phyloP scores from a whole-genome alignment of 2,888 invertebrate genomes.

The Poecilobothrus nobilitatus region DNA sequence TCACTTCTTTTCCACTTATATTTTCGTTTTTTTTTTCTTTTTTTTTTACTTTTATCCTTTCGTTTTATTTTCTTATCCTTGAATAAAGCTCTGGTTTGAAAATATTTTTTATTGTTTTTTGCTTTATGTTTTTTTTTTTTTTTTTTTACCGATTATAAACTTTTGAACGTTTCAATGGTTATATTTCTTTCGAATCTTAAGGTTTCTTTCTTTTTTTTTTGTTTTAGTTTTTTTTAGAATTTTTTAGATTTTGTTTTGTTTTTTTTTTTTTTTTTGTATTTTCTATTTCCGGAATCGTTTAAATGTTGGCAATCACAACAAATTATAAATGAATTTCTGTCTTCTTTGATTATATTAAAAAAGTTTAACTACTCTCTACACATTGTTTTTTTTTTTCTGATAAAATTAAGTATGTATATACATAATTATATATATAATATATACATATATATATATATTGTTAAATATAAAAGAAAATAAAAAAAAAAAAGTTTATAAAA shows the following conservation, averaged over 20 bases:
- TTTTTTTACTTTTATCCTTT: conserved; percentile 11
- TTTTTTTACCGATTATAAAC: conserved; percentile 36
- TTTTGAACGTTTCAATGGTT: conserved; percentile 28
- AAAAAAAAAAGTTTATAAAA: too few relatives aligned
- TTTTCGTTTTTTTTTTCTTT: conserved; percentile 11
- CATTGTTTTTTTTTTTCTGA: too few relatives aligned
- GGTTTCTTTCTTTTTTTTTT: too few relatives aligned
- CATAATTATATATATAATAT: too few relatives aligned
- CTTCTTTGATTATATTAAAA: background rate
- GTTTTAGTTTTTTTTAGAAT: conserved; percentile 13
- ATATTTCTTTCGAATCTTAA: conserved; percentile 5
- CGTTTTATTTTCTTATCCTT: background rate
- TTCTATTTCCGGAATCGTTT: conserved; percentile 5
- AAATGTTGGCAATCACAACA: conserved; percentile 10
- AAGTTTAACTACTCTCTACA: too few relatives aligned
- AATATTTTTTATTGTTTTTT: conserved; percentile 17
- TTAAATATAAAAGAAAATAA: too few relatives aligned
- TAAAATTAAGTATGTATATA: too few relatives aligned
- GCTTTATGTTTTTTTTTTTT: conserved; percentile 29
- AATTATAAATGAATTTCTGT: conserved; percentile 9
- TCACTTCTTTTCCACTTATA: conserved; percentile 23
- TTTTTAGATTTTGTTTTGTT: too few relatives aligned
- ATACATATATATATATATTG: too few relatives aligned
- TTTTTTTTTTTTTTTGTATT: too few relatives aligned
- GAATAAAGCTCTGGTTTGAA: background rate